These are phyloP conservation scores for Stenolophus ochropezus DNA, from an alignment of 2,888 invertebrate species.

Conservation along the genomic window DNA sequence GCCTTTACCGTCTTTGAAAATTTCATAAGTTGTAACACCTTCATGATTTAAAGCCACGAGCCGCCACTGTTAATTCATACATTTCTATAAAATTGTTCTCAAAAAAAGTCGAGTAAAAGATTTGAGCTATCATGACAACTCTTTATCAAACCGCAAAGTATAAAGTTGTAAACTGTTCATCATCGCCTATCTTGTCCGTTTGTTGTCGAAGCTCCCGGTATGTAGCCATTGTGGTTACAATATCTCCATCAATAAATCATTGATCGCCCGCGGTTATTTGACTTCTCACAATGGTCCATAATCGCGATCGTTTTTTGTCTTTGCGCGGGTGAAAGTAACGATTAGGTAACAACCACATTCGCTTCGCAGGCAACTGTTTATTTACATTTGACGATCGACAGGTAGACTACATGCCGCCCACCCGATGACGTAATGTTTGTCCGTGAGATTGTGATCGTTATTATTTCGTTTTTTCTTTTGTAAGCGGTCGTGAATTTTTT, in stretches of 20 bases:
- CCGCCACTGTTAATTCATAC: no score
- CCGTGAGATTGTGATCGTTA: conserved; percentile 33
- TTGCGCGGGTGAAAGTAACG: conserved; percentile 47
- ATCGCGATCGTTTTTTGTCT: conserved; percentile 42
- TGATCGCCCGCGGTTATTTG: conserved; percentile 16
- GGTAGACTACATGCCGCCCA: conserved; percentile 43
- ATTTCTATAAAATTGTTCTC: no score
- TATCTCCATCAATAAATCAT: conserved; percentile 34
- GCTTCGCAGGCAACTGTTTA: conserved; percentile 36
- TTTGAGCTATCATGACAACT: no score
- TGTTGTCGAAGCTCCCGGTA: not conserved
- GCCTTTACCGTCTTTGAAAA: no score
- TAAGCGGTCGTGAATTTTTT: conserved; percentile 36
- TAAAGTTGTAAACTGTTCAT: no score
- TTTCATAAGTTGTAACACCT: no score
- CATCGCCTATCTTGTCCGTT: no score
- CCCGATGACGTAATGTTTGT: conserved; percentile 43
- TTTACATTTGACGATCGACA: conserved; percentile 46
- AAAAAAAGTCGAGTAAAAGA: no score
- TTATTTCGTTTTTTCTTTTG: conserved; percentile 23
- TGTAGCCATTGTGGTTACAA: not conserved
- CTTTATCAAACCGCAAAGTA: no score
- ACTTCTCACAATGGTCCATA: conserved; percentile 33
- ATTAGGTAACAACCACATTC: conserved; percentile 39
- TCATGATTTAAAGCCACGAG: no score